Conservation (phyloP, 2,113 vertebrate genomes). For the Rhynchomys soricoides region DNA sequence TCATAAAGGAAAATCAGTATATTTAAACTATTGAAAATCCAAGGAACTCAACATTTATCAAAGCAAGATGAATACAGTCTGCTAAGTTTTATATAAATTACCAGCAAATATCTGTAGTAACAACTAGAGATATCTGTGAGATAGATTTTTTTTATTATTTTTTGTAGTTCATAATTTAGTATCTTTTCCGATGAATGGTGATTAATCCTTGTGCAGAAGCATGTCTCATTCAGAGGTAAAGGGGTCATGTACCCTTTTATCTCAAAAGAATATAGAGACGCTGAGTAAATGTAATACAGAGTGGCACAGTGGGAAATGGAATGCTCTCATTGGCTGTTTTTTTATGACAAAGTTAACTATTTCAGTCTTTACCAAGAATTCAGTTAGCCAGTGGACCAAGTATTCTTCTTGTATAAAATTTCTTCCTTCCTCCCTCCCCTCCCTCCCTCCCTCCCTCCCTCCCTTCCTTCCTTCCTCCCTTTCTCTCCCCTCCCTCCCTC, state of each 20-base stretch:
- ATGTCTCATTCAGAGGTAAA: background rate
- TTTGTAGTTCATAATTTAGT: conserved; percentile 24
- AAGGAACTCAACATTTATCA: background rate
- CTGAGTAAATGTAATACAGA: background rate
- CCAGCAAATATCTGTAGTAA: background rate
- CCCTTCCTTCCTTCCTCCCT: background rate
- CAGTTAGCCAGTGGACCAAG: background rate
- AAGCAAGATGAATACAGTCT: conserved; percentile 1
- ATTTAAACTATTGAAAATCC: background rate
- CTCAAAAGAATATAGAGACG: background rate
- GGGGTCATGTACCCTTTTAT: background rate
- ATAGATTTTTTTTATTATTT: background rate
- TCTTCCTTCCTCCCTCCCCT: background rate
- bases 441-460: background rate
- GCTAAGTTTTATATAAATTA: background rate
- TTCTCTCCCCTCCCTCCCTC: rapidly evolving
- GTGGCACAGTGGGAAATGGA: background rate
- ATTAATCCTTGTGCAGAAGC: background rate
- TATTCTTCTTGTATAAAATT: background rate
- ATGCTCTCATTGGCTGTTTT: background rate
- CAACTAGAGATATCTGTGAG: background rate
- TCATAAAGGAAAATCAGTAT: background rate
- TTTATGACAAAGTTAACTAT: background rate
- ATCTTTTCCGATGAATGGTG: background rate
- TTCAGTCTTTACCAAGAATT: background rate